Evolutionary conservation across 2,797 vertebrate genomes (phyloP).

Genomic region (Intellagama lesueurii): DNA sequence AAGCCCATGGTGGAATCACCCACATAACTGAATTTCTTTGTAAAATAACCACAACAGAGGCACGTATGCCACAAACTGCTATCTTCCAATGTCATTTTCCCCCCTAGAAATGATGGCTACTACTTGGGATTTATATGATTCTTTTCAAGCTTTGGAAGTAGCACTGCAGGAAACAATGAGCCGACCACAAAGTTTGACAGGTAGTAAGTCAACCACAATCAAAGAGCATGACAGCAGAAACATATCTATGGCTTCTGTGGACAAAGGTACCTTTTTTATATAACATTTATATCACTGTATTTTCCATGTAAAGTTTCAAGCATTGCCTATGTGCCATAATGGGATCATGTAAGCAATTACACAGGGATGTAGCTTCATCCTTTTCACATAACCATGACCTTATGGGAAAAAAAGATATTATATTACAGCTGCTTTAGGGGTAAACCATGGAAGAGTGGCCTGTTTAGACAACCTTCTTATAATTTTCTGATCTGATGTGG

Average conservation of each 20-base stretch:
- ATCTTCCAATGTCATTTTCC: background rate
- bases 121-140: slow-evolving; percentile 84
- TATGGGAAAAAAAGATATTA: background rate
- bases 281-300: background rate
- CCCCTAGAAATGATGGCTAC: slow-evolving; percentile 81
- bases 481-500: background rate
- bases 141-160: slow-evolving; percentile 54
- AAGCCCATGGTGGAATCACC: background rate
- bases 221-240: slow-evolving; percentile 54
- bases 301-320: background rate
- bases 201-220: slow-evolving; percentile 34
- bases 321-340: background rate
- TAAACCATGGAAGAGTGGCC: background rate
- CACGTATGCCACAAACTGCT: fast-evolving
- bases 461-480: background rate
- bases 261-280: slow-evolving; percentile 76
- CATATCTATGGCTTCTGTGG: slow-evolving; percentile 63
- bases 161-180: slow-evolving; percentile 38
- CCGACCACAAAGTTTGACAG: slow-evolving; percentile 1
- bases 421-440: background rate
- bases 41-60: fast-evolving
- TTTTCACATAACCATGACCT: background rate
- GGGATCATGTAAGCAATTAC: background rate
- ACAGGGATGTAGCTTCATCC: background rate
- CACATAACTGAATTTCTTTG: slow-evolving; percentile 3